Base-by-base conservation (phyloP, 1,140 invertebrate genomes). In the Plectrocnemia conspersa region DNA sequence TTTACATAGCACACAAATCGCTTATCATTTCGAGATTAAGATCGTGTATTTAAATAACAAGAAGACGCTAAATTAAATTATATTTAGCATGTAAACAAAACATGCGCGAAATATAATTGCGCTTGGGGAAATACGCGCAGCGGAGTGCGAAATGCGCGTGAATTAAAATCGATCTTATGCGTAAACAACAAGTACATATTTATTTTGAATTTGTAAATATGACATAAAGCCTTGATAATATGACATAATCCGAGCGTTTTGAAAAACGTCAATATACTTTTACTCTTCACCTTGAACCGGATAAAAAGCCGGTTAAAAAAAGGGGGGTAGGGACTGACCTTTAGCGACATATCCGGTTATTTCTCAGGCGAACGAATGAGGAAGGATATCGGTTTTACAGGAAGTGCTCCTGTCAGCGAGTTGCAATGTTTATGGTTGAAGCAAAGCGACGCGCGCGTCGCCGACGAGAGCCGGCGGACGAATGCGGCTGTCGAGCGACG, bases 211-310 rank as follows among this genome's bases (percentile, higher is more conserved):
- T 7, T 29, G n/a, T 7, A 29, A 7, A 29, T n/a, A 29, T 29
- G 27, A n/a, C n/a, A n/a, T n/a, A n/a, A n/a, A n/a, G n/a, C n/a
- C n/a, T n/a, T n/a, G n/a, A n/a, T n/a, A n/a, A n/a, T n/a, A n/a
- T n/a, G n/a, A n/a, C n/a, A n/a, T n/a, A n/a, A n/a, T n/a, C n/a
- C n/a, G n/a, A n/a, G n/a, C 13, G 24, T 35, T 22, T 27, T 35
- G 27, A 19, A 32, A 56, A 60, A 60, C 54, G 49, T 60, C 53
- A 50, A 60, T 56, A 52, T 41, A 33, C 42, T 44, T 54, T 60
- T 56, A 60, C 54, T n/a, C n/a, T 60, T 60, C 48, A 56, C 58
- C 58, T 60, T 60, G 58, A 56, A 49, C 58, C 53, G 52, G 52
- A 48, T 48, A 48, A 27, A 4, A 7, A 33, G 19, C 6, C 25